Conservation (phyloP, 2,113 vertebrate genomes). For the Girardinichthys multiradiatus region DNA sequence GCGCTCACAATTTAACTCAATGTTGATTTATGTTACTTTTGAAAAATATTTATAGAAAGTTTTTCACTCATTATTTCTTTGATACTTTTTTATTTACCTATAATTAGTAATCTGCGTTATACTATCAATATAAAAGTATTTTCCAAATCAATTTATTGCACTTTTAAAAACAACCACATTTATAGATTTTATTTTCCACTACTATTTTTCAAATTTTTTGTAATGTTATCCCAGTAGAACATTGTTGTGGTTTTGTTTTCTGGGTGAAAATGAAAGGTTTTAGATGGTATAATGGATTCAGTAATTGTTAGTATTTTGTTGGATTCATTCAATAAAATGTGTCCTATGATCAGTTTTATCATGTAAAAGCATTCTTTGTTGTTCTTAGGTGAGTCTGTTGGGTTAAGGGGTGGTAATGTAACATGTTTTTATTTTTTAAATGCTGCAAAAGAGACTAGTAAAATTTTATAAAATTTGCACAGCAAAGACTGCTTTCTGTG, state of each 20-base stretch:
- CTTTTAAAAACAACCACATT: too few species aligned
- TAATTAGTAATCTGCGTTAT: too few species aligned
- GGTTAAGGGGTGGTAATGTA: neutral
- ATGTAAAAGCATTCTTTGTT: constrained; percentile 21
- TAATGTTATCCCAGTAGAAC: too few species aligned
- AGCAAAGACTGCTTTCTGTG: constrained; percentile 13
- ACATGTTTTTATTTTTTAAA: constrained; percentile 2
- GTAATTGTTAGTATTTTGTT: constrained; percentile 13
- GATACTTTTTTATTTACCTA: too few species aligned
- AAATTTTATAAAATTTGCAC: neutral
- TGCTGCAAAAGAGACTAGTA: neutral
- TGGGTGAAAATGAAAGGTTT: neutral
- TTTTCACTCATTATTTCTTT: too few species aligned
- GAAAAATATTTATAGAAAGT: too few species aligned
- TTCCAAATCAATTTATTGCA: too few species aligned
- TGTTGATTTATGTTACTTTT: too few species aligned
- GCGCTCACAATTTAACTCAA: too few species aligned
- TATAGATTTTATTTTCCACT: too few species aligned
- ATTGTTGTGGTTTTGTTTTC: neutral
- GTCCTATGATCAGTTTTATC: neutral
- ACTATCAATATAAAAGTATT: too few species aligned
- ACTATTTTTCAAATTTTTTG: too few species aligned
- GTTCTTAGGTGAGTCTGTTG: neutral
- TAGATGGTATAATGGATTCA: neutral
- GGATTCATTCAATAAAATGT: neutral